Evolutionary conservation across 53 echinoderm and acorn worm genomes (phyloP).

Genomic region (Hippasteria phrygiana): DNA sequence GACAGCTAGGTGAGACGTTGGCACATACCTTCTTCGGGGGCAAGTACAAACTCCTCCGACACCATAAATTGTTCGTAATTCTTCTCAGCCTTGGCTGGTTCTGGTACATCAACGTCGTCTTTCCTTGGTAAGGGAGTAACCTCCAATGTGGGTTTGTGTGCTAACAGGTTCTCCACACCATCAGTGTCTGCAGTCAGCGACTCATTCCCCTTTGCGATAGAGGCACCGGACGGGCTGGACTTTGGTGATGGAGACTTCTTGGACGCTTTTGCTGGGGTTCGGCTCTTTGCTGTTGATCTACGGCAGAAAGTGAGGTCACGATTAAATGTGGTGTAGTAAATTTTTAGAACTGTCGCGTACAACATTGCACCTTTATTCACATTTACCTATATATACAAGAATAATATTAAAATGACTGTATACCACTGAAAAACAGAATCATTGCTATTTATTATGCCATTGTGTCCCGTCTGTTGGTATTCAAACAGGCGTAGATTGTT

Average conservation of each 20-base stretch:
- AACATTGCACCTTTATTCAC: too few species aligned
- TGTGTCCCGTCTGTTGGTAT: too few species aligned
- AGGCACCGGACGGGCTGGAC: conserved; percentile 37
- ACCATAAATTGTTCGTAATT: conserved; percentile 51
- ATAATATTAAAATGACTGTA: too few species aligned
- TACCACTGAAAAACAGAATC: too few species aligned
- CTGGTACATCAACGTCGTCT: conserved; percentile 29
- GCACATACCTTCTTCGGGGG: conserved; percentile 44
- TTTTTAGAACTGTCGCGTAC: too few species aligned
- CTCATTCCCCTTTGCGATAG: conserved; percentile 19
- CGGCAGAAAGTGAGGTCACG: background rate
- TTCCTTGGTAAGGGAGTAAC: conserved; percentile 62
- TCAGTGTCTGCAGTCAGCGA: conserved; percentile 16
- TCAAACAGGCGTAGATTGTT: too few species aligned
- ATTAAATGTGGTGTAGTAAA: too few species aligned
- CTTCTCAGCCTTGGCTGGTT: conserved; percentile 29
- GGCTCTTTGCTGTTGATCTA: conserved; percentile 45
- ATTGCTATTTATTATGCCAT: too few species aligned
- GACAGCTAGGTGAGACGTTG: background rate
- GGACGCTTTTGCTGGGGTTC: conserved; percentile 35
- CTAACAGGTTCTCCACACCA: conserved; percentile 12
- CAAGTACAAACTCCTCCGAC: conserved; percentile 62
- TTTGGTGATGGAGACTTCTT: conserved; percentile 59
- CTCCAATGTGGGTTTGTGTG: conserved; percentile 40
- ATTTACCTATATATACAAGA: too few species aligned